phyloP scores from a whole-genome alignment of 2,797 vertebrate species.

The Valencia hispanica region DNA sequence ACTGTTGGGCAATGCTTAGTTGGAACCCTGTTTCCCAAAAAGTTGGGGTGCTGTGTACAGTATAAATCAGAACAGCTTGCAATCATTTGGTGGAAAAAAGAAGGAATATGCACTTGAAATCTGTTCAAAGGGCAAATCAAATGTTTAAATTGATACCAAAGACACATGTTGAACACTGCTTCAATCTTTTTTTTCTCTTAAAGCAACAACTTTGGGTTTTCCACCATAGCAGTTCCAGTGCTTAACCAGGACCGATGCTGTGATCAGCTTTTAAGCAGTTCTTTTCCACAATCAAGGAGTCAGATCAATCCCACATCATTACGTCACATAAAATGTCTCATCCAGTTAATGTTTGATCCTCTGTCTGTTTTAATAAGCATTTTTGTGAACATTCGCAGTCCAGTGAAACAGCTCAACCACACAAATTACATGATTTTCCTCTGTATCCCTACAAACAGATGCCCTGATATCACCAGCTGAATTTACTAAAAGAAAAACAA shows the following conservation, averaged over 20 bases:
- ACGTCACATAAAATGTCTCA: background rate
- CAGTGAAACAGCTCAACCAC: background rate
- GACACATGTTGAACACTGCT: slow-evolving; percentile 9
- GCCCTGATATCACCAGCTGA: background rate
- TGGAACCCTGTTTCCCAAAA: slow-evolving; percentile 15
- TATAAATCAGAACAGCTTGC: slow-evolving; percentile 17
- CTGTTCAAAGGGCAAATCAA: slow-evolving; percentile 6
- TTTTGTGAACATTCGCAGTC: background rate
- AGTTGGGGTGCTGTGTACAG: slow-evolving; percentile 5
- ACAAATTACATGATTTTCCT: background rate
- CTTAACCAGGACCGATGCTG: background rate
- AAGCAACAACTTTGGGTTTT: background rate
- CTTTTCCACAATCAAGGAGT: background rate
- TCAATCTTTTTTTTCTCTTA: background rate
- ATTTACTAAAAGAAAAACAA: background rate
- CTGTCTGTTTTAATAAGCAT: background rate
- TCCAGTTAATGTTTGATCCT: background rate
- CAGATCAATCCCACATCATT: background rate
- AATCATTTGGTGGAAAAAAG: slow-evolving; percentile 3
- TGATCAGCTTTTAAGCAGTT: background rate
- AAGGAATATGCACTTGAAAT: slow-evolving; percentile 1
- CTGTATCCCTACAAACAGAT: slow-evolving; percentile 3
- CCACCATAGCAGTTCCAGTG: background rate
- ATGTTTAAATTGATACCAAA: slow-evolving; percentile 5
- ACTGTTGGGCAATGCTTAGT: slow-evolving; percentile 14